Base-by-base conservation (phyloP, 2,113 vertebrate genomes). In the Propithecus coquereli region DNA sequence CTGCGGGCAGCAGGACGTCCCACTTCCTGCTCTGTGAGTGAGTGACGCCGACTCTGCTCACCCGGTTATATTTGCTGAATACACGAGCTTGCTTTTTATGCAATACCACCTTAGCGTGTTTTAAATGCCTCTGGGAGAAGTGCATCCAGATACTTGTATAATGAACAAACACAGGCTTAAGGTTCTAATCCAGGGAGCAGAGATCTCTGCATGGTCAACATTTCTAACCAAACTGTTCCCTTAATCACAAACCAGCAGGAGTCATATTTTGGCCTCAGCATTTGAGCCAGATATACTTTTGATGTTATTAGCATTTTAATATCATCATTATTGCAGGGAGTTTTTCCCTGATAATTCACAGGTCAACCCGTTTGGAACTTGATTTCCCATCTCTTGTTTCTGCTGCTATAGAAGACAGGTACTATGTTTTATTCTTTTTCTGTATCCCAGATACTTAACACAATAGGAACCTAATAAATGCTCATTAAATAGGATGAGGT, bases 161-260 rank as follows among this genome's bases (percentile, higher is more conserved):
- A 96, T 92, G n/a, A 87, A 61, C 74, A 96, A 97, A 97, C 89
- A 94, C 17, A 16, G 87, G 59, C n/a, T 70, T 52, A n/a, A 27
- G 10, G 30, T 45, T 70, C 61, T 63, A 59, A 81, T 11, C 71
- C 59, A 34, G 81, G 14, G 57, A 85, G 57, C 14, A 32, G 89
- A 83, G 91, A 82, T 32, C 50, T 50, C 45, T 27, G 25, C 7
- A 8, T 1, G 50, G 40, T 23, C 30, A 63, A 6, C 0, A 3
- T 47, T 54, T 77, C 57, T 45, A n/a, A 18, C 30, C 68, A 68
- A 83, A 47, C 47, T 1, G 12, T 54, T 66, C 20, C 40, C 32
- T 40, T 22, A 17, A 13, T 16, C 59, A 52, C 50, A 45, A 85
- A 22, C 23, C n/a, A 16, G 47, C 1, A 13, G 74, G n/a, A 61